A percentile compares a stretch with the other conserved stretches of the same genome.
phyloP scores from a whole-genome alignment of 2,113 vertebrate species.

The Burhinus oedicnemus region DNA sequence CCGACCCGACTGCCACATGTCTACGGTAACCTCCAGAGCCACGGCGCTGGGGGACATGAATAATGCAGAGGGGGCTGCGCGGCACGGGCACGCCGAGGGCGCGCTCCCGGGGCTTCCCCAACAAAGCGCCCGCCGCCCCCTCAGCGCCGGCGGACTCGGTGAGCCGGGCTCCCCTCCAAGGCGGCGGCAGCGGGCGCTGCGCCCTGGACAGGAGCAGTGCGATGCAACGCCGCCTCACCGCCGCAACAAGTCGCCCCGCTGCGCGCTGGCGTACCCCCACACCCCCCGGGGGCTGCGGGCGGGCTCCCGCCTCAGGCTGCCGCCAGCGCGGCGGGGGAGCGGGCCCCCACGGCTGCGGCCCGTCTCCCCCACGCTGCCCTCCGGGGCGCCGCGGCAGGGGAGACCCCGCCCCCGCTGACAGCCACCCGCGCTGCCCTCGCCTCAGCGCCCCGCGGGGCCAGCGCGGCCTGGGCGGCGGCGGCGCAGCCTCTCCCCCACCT shows the following conservation, averaged over 20 bases:
- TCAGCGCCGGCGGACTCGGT: not conserved
- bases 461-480: too few relatives aligned
- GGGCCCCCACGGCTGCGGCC: not conserved
- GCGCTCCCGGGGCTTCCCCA: not conserved
- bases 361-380: not conserved
- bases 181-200: not conserved
- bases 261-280: too few relatives aligned
- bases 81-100: not conserved
- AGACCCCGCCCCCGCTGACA: not conserved
- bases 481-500: too few relatives aligned
- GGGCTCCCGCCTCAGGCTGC: not conserved
- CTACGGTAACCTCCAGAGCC: not conserved
- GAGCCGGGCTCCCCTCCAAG: too few relatives aligned
- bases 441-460: not conserved
- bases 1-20: not conserved
- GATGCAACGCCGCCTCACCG: not conserved
- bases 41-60: not conserved
- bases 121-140: not conserved
- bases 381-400: not conserved
- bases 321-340: too few relatives aligned
- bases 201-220: not conserved
- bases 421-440: not conserved
- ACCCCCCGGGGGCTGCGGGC: not conserved
- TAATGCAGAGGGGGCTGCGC: conserved; percentile 27
- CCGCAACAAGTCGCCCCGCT: not conserved